phyloP scores from a whole-genome alignment of 2,113 vertebrate genomes.

The Dolichotis patagonum region DNA sequence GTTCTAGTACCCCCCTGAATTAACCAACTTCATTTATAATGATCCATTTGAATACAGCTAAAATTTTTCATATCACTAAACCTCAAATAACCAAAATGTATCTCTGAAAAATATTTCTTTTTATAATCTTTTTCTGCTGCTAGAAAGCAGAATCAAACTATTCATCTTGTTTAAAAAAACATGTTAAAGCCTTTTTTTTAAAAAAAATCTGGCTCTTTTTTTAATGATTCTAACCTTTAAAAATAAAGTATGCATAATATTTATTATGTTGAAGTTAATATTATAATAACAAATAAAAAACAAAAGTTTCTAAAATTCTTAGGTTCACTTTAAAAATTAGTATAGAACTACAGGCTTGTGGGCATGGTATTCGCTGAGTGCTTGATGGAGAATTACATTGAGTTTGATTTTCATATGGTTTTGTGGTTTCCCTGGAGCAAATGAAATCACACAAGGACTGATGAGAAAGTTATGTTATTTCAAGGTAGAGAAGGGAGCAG shows the following conservation, averaged over 20 bases:
- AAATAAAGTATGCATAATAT: conserved; percentile 51
- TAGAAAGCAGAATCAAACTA: conserved; percentile 58
- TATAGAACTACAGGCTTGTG: conserved; percentile 20
- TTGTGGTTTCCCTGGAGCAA: conserved; percentile 37
- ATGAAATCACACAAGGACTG: conserved; percentile 20
- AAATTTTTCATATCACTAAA: conserved; percentile 33
- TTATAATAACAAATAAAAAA: conserved; percentile 46
- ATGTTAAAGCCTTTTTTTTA: conserved; percentile 37
- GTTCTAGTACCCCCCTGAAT: conserved; percentile 29
- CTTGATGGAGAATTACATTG: conserved; percentile 33
- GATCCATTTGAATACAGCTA: conserved; percentile 54
- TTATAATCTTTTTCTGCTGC: conserved; percentile 61
- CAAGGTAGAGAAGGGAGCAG: not conserved
- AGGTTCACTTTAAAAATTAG: conserved; percentile 51
- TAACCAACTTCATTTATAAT: conserved; percentile 56
- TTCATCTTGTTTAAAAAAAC: conserved; percentile 54
- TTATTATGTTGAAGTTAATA: conserved; percentile 33
- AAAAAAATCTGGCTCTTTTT: conserved; percentile 9
- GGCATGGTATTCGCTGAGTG: not conserved
- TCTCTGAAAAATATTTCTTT: conserved; percentile 70
- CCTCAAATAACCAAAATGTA: conserved; percentile 57
- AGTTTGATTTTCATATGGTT: conserved; percentile 46
- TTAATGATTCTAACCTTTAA: conserved; percentile 40
- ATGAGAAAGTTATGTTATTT: conserved; percentile 47
- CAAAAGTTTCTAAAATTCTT: conserved; percentile 38